A percentile compares a stretch with the other conserved stretches of the same genome.
phyloP scores from a whole-genome alignment of 2,113 vertebrate genomes.

The Archocentrus centrarchus region DNA sequence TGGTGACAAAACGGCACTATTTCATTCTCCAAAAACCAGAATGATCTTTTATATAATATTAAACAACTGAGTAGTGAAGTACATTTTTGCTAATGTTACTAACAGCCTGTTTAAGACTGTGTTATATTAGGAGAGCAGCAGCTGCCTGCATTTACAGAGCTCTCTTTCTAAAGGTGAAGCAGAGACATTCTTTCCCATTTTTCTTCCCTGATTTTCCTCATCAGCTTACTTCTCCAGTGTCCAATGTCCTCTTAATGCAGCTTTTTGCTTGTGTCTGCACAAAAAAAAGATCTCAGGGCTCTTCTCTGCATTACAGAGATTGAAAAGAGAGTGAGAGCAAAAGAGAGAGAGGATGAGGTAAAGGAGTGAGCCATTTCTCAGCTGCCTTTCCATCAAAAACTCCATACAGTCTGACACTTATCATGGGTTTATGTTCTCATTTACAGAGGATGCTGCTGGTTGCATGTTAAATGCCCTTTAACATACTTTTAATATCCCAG shows the following conservation, averaged over 20 bases:
- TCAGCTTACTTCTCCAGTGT: slow-evolving; percentile 52
- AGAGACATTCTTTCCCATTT: slow-evolving; percentile 26
- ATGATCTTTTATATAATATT: slow-evolving; percentile 2
- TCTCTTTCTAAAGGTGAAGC: slow-evolving; percentile 36
- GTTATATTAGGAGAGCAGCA: slow-evolving; percentile 23
- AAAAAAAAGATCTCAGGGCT: slow-evolving; percentile 71
- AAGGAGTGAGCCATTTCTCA: slow-evolving; percentile 38
- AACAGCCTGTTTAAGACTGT: background rate
- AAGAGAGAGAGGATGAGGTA: background rate
- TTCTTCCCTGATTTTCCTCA: slow-evolving; percentile 37
- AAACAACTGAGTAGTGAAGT: slow-evolving; percentile 2
- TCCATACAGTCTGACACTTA: slow-evolving; percentile 29
- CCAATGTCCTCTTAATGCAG: slow-evolving; percentile 63
- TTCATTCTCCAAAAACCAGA: background rate
- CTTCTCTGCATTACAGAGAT: slow-evolving; percentile 60
- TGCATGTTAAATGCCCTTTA: slow-evolving; percentile 23
- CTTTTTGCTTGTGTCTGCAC: slow-evolving; percentile 74
- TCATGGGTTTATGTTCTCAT: background rate
- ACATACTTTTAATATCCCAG: background rate
- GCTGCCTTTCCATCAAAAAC: slow-evolving; percentile 46
- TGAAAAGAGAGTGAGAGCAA: slow-evolving; percentile 24
- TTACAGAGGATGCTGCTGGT: slow-evolving; percentile 21
- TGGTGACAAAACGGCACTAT: background rate
- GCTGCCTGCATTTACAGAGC: slow-evolving; percentile 13
- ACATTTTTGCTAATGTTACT: background rate